Evolutionary conservation across 2,797 vertebrate genomes (phyloP).

Genomic region (Moxostoma hubbsi): DNA sequence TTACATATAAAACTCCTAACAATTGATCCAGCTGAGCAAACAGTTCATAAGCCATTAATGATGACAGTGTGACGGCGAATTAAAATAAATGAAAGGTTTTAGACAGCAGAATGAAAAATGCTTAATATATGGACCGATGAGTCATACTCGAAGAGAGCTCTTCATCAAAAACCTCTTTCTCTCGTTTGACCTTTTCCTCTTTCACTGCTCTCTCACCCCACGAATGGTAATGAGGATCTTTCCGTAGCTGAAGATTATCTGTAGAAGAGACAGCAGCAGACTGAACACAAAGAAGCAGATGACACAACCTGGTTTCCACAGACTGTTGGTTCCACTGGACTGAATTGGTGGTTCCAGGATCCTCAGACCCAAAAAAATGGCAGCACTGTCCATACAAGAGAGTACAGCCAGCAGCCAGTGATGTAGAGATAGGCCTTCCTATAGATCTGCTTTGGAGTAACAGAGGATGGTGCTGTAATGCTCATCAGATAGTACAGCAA

Average conservation of each 20-base stretch:
- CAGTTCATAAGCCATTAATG: too few relatives aligned
- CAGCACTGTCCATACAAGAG: conserved; percentile 74
- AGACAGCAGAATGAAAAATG: background rate
- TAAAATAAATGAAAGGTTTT: background rate
- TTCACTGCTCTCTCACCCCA: conserved; percentile 59
- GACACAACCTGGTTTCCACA: conserved; percentile 69
- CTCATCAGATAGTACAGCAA: conserved; percentile 77
- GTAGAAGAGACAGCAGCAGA: conserved; percentile 74
- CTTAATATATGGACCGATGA: conserved; percentile 26
- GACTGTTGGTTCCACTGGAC: conserved; percentile 78
- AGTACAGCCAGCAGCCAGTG: conserved; percentile 53
- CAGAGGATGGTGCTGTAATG: conserved; percentile 66
- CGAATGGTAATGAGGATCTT: conserved; percentile 72
- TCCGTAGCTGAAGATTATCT: conserved; percentile 78
- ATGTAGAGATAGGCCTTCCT: conserved; percentile 65
- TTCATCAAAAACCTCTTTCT: conserved; percentile 27
- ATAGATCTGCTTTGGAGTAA: conserved; percentile 61
- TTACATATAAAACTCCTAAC: too few relatives aligned
- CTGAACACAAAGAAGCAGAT: conserved; percentile 80
- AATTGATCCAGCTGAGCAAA: too few relatives aligned
- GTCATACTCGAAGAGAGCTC: conserved; percentile 2
- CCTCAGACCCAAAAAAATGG: conserved; percentile 75
- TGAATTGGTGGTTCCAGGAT: conserved; percentile 76
- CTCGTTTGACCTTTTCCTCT: background rate
- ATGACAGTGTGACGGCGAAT: background rate